Conservation (phyloP, 2,113 vertebrate genomes). For the Scatophagus argus region DNA sequence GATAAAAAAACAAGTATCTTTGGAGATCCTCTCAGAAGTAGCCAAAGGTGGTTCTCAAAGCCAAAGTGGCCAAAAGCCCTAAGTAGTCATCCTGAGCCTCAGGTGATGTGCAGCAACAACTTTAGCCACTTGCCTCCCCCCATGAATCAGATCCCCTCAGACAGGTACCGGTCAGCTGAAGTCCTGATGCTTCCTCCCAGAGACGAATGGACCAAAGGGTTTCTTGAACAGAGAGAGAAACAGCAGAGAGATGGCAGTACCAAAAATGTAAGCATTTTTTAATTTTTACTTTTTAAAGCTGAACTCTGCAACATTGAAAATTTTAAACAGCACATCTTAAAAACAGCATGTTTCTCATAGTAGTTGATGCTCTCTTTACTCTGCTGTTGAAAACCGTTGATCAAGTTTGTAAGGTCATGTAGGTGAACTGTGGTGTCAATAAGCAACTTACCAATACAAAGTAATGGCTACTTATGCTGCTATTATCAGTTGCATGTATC, state of each 20-base stretch:
- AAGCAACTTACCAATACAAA: too few species aligned
- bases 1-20: constrained; percentile 78
- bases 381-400: too few species aligned
- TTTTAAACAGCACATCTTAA: too few species aligned
- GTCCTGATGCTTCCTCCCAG: constrained; percentile 82
- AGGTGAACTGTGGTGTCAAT: too few species aligned
- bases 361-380: too few species aligned
- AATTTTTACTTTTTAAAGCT: background rate
- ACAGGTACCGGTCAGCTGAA: constrained; percentile 87
- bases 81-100: constrained; percentile 84
- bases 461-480: too few species aligned
- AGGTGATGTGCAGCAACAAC: constrained; percentile 81
- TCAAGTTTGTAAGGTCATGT: too few species aligned
- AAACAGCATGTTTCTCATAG: too few species aligned
- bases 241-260: constrained; percentile 84
- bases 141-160: constrained; percentile 91
- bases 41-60: constrained; percentile 89
- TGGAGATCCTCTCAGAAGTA: constrained; percentile 65
- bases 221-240: constrained; percentile 85
- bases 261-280: constrained; percentile 85
- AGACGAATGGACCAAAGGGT: constrained; percentile 88
- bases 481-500: too few species aligned
- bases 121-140: constrained; percentile 88
- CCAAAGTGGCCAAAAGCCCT: constrained; percentile 88
- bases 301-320: background rate